Evolutionary conservation across 2,113 vertebrate species (phyloP).

Genomic region (Hemibagrus wyckioides): DNA sequence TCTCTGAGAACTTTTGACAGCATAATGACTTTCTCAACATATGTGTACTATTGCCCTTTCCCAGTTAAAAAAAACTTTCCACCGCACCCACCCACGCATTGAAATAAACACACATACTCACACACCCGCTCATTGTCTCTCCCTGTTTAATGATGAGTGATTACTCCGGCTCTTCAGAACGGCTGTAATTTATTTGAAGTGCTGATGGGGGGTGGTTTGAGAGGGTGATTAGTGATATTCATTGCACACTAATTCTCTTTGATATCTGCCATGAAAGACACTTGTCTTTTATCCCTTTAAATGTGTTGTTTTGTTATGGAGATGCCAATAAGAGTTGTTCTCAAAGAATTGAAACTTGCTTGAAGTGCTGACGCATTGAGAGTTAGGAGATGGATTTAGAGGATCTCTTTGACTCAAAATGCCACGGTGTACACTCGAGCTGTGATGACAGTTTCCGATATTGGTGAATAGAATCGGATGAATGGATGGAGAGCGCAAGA

Average conservation of each 20-base stretch:
- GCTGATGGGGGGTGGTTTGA: constrained; percentile 49
- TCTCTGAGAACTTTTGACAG: background rate
- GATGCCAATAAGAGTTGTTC: constrained; percentile 21
- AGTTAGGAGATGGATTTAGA: background rate
- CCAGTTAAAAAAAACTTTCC: constrained; percentile 34
- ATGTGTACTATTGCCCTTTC: constrained; percentile 14
- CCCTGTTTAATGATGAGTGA: constrained; percentile 52
- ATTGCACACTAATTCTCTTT: constrained; percentile 55
- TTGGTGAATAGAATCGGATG: no score
- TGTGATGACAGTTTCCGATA: background rate
- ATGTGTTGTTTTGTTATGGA: constrained; percentile 46
- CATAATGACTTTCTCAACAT: constrained; percentile 21
- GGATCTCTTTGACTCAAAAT: constrained; percentile 6
- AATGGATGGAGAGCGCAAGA: background rate
- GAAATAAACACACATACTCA: constrained; percentile 2
- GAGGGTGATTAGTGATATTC: constrained; percentile 55
- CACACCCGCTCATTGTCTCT: constrained; percentile 5
- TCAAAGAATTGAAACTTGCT: constrained; percentile 35
- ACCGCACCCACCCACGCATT: constrained; percentile 23
- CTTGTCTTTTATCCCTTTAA: constrained; percentile 48
- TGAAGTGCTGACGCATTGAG: background rate
- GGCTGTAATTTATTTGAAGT: constrained; percentile 51
- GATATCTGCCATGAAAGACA: constrained; percentile 53
- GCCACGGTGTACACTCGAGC: background rate
- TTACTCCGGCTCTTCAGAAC: constrained; percentile 45